phyloP scores from a whole-genome alignment of 2,888 invertebrate genomes.

The Cataglyphis cursor region DNA sequence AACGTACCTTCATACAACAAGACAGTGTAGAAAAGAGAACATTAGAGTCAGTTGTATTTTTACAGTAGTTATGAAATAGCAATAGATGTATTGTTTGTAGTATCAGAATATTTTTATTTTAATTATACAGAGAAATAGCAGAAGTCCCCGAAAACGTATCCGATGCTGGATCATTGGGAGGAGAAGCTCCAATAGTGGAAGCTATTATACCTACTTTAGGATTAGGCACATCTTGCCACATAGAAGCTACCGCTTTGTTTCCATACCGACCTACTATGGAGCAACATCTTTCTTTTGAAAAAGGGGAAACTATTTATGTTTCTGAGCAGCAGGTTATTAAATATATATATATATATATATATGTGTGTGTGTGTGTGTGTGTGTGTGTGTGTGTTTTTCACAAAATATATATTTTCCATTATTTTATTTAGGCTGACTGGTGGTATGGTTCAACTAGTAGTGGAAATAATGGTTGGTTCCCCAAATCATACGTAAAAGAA shows the following conservation, averaged over 20 bases:
- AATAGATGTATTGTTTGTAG: neutral
- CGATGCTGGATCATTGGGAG: constrained; percentile 87
- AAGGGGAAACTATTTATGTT: constrained; percentile 89
- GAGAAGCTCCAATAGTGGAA: constrained; percentile 82
- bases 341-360: constrained; percentile 1
- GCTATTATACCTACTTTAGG: constrained; percentile 83
- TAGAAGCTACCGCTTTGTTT: constrained; percentile 88
- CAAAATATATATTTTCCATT: constrained; percentile 2
- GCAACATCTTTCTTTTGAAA: constrained; percentile 89
- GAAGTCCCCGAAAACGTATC: constrained; percentile 90
- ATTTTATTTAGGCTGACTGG: constrained; percentile 88
- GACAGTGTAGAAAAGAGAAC: constrained; percentile 85
- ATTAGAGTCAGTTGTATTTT: constrained; percentile 87
- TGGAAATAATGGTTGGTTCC: constrained; percentile 89
- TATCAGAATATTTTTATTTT: constrained; percentile 24
- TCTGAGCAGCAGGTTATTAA: constrained; percentile 88
- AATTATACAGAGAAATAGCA: constrained; percentile 89
- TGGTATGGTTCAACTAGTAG: constrained; percentile 88
- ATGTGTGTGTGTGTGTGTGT: no score
- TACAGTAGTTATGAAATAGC: neutral
- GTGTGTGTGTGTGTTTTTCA: neutral
- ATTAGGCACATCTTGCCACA: constrained; percentile 84
- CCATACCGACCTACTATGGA: constrained; percentile 89
- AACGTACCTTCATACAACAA: constrained; percentile 85
- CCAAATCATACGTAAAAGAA: constrained; percentile 88